A percentile compares a stretch with the other conserved stretches of the same genome.
These are phyloP conservation scores for Melopsittacus undulatus DNA, from an alignment of 2,797 vertebrate species.

Conservation along the genomic window DNA sequence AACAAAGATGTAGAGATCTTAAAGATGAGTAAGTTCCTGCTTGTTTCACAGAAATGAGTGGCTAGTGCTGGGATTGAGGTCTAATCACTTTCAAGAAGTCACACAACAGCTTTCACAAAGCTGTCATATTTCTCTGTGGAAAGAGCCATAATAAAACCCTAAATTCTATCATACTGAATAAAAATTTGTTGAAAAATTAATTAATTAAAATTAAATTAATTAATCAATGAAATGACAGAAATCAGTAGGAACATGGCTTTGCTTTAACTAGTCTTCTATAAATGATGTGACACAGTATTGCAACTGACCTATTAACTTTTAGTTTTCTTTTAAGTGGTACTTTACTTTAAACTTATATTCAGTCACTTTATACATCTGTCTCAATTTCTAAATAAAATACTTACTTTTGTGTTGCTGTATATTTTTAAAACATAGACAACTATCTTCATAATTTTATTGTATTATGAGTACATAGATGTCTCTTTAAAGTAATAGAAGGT, in stretches of 20 bases:
- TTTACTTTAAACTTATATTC: background rate
- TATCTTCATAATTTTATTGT: background rate
- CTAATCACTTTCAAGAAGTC: background rate
- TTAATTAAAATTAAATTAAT: background rate
- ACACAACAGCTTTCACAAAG: background rate
- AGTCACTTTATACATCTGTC: background rate
- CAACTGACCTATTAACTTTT: background rate
- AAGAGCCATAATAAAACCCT: background rate
- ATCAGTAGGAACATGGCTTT: background rate
- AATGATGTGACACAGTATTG: background rate
- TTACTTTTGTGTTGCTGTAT: background rate
- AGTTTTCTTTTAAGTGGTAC: background rate
- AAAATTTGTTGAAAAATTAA: background rate
- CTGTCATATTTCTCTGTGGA: background rate
- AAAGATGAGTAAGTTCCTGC: background rate
- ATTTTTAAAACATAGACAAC: background rate
- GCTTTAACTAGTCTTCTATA: background rate
- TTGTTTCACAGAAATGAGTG: background rate
- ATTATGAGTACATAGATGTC: background rate
- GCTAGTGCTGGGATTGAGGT: background rate
- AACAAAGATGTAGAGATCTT: background rate
- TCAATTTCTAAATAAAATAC: background rate
- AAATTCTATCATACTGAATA: background rate
- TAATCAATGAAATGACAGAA: background rate
- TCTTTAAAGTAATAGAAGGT: background rate